Base-by-base conservation (phyloP, 92 coral and sea anemone species). In the Palythoa grandis region DNA sequence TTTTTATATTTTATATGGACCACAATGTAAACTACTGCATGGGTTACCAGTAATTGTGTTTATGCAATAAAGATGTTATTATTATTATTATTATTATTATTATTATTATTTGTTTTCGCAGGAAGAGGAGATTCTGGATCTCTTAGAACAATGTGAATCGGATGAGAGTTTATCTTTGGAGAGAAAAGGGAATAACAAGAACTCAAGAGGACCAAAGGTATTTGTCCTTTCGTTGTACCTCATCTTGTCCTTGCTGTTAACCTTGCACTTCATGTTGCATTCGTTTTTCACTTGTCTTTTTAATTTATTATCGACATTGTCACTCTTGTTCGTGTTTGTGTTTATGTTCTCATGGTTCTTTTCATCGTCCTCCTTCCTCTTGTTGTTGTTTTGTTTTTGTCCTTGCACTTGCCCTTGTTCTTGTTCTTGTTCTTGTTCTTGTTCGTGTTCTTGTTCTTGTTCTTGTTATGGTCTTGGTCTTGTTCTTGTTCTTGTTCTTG, bases 121-220 rank as follows among this genome's bases (percentile, higher is more conserved):
- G 99, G 99, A 96, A 72, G 99, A 95, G 92, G 99, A 96, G 87
- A 96, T 96, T 24, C 92, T 96, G 17, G 99, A 96, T 79, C 91
- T 96, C 12, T 72, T 96, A 68, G 99, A 95, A 76, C 99, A 96
- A 50, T 96, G 98, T 86, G 99, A 96, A 86, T 91, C 94, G 29
- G 98, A 96, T 58, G 99, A 95, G 82, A 93, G 83, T 2, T 79
- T 88, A 2, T 78, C 96, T 4, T 87, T 91, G 35, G 79, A 72
- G 74, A 82, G 79, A 74, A 86, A 86, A 84, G 94, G 98, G 19
- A 82, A 65, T 72, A 77, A 92, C 53, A 91, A 95, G 7, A 77
- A 77, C 56, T 85, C 92, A 69, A 95, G 90, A 74, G 99, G 99
- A 53, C 99, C 99, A 23, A 96, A 96, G 96, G 98, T 96, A 79